Evolutionary conservation across 2,888 invertebrate species (phyloP).

Genomic region (Meiosimyza platycephala): DNA sequence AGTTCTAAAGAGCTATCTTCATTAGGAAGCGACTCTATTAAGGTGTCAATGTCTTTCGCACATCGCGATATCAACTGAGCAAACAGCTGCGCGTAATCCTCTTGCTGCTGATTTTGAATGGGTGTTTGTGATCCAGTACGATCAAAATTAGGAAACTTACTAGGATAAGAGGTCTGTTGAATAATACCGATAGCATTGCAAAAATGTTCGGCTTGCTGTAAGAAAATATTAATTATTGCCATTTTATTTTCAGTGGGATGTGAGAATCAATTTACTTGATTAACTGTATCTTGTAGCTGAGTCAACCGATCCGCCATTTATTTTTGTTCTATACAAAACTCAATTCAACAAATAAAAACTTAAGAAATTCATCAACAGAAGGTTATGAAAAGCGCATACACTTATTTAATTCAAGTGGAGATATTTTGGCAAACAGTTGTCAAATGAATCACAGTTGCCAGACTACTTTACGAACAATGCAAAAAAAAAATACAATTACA

Average conservation of each 20-base stretch:
- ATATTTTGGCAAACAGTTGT: no score
- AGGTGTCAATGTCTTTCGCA: conserved; percentile 96
- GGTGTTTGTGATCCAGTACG: conserved; percentile 87
- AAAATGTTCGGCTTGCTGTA: conserved; percentile 97
- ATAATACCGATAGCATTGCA: conserved; percentile 97
- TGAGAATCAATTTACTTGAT: conserved; percentile 73
- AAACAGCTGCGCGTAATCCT: conserved; percentile 92
- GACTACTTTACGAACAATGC: no score
- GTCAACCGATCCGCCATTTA: conserved; percentile 93
- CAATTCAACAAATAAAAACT: no score
- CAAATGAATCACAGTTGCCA: no score
- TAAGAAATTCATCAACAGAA: no score
- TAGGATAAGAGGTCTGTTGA: conserved; percentile 93
- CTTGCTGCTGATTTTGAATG: conserved; percentile 80
- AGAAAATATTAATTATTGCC: conserved; percentile 19
- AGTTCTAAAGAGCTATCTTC: conserved; percentile 95
- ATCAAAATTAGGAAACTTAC: conserved; percentile 93
- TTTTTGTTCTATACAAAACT: not conserved
- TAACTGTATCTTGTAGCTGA: conserved; percentile 95
- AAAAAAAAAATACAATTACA: no score
- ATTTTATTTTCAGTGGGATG: not conserved
- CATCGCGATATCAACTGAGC: conserved; percentile 94
- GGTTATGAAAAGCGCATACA: no score
- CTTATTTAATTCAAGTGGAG: no score
- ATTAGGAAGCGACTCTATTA: conserved; percentile 95